These are phyloP conservation scores for Parochlus steinenii DNA, from an alignment of 2,888 invertebrate species.

Conservation along the genomic window DNA sequence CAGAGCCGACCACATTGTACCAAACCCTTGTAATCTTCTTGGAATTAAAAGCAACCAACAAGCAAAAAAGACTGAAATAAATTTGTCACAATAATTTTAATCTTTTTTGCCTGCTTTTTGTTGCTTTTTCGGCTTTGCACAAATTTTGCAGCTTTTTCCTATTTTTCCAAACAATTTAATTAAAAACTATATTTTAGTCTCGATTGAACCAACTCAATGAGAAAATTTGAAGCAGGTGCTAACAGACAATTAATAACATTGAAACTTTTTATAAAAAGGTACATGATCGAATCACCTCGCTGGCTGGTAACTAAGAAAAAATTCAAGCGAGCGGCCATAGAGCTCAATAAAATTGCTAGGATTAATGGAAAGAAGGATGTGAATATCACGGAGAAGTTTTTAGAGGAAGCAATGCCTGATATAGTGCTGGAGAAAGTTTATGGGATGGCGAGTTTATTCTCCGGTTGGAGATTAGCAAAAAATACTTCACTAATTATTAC, in stretches of 20 bases:
- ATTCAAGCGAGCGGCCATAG: slow-evolving; percentile 31
- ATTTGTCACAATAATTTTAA: too few species aligned
- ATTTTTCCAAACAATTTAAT: too few species aligned
- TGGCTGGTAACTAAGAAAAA: slow-evolving; percentile 41
- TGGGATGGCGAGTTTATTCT: slow-evolving; percentile 39
- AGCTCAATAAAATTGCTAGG: slow-evolving; percentile 37
- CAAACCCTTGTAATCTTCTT: too few species aligned
- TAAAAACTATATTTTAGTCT: too few species aligned
- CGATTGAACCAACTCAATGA: too few species aligned
- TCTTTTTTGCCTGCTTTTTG: too few species aligned
- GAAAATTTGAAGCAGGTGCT: background rate
- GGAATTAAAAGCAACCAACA: too few species aligned
- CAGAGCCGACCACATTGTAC: too few species aligned
- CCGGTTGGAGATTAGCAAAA: slow-evolving; percentile 35
- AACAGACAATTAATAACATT: background rate
- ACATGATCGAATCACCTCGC: slow-evolving; percentile 44
- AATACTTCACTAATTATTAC: slow-evolving; percentile 36
- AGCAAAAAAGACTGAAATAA: too few species aligned
- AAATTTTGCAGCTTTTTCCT: too few species aligned
- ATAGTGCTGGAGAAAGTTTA: slow-evolving; percentile 29
- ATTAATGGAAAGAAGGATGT: slow-evolving; percentile 34
- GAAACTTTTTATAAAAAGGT: too few species aligned
- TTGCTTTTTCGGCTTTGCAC: too few species aligned
- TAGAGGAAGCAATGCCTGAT: slow-evolving; percentile 28
- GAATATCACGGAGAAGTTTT: slow-evolving; percentile 28